A percentile compares a stretch with the other conserved stretches of the same genome.
Conservation (phyloP, 2,797 vertebrate genomes). For the Hephaestus fuliginosus region DNA sequence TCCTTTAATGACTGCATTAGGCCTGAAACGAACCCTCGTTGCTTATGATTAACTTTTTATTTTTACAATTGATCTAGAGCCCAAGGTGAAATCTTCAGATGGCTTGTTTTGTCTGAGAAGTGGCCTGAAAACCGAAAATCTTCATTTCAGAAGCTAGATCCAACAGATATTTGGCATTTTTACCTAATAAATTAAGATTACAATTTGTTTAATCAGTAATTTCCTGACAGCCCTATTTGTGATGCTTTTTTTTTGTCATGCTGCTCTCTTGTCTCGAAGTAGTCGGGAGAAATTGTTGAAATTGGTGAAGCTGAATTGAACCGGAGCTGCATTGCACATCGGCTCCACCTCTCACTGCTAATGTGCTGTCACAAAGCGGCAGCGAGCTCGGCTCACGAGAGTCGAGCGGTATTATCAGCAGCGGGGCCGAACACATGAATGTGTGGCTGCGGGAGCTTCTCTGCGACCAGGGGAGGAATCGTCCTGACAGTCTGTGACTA, state of each 20-base stretch:
- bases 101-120: neutral
- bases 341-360: conserved; percentile 56
- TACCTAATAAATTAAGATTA: neutral
- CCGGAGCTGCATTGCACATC: conserved; percentile 37
- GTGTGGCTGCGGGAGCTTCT: conserved; percentile 66
- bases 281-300: conserved; percentile 3
- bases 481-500: conserved; percentile 79
- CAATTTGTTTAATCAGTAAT: neutral
- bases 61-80: neutral
- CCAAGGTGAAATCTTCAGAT: neutral
- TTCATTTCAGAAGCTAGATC: neutral
- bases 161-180: neutral
- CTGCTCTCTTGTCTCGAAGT: neutral
- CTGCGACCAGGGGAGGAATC: conserved; percentile 63
- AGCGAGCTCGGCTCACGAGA: conserved; percentile 43
- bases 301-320: conserved; percentile 39
- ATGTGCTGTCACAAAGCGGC: conserved; percentile 65
- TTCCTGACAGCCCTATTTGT: neutral
- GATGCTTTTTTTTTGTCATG: neutral
- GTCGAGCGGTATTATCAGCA: conserved; percentile 50
- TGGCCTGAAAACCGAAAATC: neutral
- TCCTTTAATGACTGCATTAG: conserved; percentile 19
- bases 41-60: neutral
- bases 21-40: neutral
- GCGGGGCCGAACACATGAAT: conserved; percentile 50